A percentile compares a stretch with the other conserved stretches of the same genome.
Conservation (phyloP, 1,140 invertebrate genomes). For the Ctenoplectra terminalis region DNA sequence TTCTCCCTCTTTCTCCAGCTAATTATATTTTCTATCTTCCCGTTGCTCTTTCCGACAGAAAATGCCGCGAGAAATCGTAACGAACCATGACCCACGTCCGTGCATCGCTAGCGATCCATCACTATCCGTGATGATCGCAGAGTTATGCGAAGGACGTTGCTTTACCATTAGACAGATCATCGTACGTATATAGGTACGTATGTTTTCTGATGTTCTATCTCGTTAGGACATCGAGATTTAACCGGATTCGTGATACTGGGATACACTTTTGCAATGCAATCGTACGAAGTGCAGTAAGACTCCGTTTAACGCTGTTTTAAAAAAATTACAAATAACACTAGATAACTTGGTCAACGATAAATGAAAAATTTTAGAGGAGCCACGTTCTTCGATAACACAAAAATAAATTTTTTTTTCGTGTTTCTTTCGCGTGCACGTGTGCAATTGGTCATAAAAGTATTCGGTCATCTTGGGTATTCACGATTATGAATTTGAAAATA, state of each 20-base stretch:
- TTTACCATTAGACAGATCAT: constrained; percentile 59
- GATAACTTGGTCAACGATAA: no score
- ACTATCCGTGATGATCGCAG: constrained; percentile 70
- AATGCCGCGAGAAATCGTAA: constrained; percentile 72
- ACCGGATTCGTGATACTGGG: background rate
- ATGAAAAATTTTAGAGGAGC: no score
- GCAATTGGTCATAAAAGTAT: no score
- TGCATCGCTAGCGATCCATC: constrained; percentile 71
- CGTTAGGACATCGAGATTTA: constrained; percentile 21
- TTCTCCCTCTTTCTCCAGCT: constrained; percentile 8
- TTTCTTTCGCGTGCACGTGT: no score
- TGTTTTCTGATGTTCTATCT: constrained; percentile 30
- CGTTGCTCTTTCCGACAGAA: constrained; percentile 21
- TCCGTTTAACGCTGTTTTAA: no score
- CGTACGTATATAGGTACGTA: background rate
- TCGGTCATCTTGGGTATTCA: no score
- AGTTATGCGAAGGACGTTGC: constrained; percentile 75
- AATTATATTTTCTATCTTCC: constrained; percentile 50
- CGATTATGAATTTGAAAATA: no score
- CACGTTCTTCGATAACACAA: no score
- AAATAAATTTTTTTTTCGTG: no score
- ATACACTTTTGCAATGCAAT: background rate
- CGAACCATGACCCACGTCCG: constrained; percentile 65
- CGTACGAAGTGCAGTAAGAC: background rate
- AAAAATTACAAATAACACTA: no score